These are phyloP conservation scores for Phortica variegata DNA, from an alignment of 1,140 invertebrate genomes.

Conservation along the genomic window DNA sequence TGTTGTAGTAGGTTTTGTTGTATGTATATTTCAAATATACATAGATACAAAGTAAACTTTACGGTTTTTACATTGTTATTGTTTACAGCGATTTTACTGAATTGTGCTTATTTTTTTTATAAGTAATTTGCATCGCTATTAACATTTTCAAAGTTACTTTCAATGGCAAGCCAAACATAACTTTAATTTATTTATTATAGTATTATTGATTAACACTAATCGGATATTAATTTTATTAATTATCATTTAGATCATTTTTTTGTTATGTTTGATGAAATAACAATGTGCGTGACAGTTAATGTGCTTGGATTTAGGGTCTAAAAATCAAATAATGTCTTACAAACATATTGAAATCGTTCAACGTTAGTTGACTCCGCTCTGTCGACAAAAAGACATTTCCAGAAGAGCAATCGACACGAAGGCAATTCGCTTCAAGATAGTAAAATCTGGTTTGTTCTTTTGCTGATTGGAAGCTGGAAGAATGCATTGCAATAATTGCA, in stretches of 20 bases:
- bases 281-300: conserved; percentile 17
- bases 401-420: too few species aligned
- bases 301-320: conserved; percentile 36
- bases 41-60: conserved; percentile 37
- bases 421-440: conserved; percentile 21
- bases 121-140: background rate
- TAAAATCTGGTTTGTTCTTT: conserved; percentile 22
- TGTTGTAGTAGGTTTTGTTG: conserved; percentile 23
- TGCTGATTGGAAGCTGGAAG: too few species aligned
- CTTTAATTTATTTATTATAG: background rate
- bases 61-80: too few species aligned
- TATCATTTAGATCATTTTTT: conserved; percentile 1
- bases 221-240: background rate
- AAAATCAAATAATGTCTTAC: too few species aligned
- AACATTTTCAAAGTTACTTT: conserved; percentile 13
- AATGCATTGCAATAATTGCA: background rate
- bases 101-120: conserved; percentile 1
- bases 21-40: conserved; percentile 39
- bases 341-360: too few species aligned
- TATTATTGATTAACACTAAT: conserved; percentile 14
- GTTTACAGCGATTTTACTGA: conserved; percentile 22
- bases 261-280: conserved; percentile 14
- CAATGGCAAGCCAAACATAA: conserved; percentile 19
- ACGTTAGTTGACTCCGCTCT: too few species aligned
- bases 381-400: too few species aligned